A percentile compares a stretch with the other conserved stretches of the same genome.
Conservation (phyloP, 1,140 invertebrate genomes). For the Diachasmimorpha longicaudata region DNA sequence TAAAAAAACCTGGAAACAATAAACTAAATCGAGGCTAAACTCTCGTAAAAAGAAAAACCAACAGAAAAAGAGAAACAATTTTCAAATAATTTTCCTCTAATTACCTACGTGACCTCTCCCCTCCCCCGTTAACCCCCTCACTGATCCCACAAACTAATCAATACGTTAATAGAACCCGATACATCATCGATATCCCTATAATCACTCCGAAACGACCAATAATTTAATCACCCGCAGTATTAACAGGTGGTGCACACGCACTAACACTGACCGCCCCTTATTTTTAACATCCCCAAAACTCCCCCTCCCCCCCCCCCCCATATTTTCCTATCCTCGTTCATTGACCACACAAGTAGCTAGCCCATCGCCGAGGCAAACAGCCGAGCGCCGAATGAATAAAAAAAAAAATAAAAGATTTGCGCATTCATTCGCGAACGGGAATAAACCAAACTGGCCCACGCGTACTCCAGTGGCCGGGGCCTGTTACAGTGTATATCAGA, state of each 20-base stretch:
- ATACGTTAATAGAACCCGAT: neutral
- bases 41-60: too few relatives aligned
- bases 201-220: neutral
- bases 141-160: neutral
- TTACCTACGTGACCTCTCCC: too few relatives aligned
- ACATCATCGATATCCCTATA: neutral
- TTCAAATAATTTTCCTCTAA: too few relatives aligned
- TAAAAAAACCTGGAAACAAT: too few relatives aligned
- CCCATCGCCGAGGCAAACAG: neutral
- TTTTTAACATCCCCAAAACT: neutral
- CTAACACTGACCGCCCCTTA: neutral
- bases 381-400: neutral
- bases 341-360: neutral
- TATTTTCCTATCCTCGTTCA: neutral
- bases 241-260: neutral
- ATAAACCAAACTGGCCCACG: neutral
- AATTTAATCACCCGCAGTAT: neutral
- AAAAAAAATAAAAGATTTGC: neutral
- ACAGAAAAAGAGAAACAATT: too few relatives aligned
- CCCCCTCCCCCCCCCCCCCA: neutral
- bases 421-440: neutral
- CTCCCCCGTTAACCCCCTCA: neutral
- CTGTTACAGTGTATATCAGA: slow-evolving; percentile 6
- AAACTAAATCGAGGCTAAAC: too few relatives aligned
- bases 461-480: slow-evolving; percentile 1